These are phyloP conservation scores for Hermetia illucens DNA, from an alignment of 1,140 invertebrate genomes.

Conservation along the genomic window DNA sequence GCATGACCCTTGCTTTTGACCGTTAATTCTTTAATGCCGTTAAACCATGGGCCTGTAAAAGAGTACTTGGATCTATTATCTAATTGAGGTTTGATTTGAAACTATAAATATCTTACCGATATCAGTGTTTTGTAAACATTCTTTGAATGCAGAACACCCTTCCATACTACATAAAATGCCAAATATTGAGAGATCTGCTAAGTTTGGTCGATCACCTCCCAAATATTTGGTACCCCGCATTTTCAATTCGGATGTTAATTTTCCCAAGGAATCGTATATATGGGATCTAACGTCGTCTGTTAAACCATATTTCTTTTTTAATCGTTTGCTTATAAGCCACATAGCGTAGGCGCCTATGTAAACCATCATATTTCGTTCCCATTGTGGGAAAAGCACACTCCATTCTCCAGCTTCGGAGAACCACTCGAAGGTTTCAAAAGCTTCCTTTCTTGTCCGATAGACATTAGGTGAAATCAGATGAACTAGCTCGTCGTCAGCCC, in stretches of 20 bases:
- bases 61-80: no score
- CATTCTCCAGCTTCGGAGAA: conserved; percentile 86
- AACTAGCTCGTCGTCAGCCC: conserved; percentile 83
- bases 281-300: conserved; percentile 80
- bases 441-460: conserved; percentile 73
- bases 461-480: conserved; percentile 94
- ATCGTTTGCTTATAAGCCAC: conserved; percentile 79
- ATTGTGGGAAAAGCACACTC: conserved; percentile 73
- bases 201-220: conserved; percentile 73
- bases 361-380: conserved; percentile 78
- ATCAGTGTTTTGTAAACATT: conserved; percentile 58
- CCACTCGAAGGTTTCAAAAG: conserved; percentile 80
- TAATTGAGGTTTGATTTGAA: no score
- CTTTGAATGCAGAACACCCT: conserved; percentile 83
- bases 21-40: no score
- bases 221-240: conserved; percentile 59
- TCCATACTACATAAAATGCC: conserved; percentile 90
- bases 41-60: no score
- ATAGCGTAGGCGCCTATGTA: conserved; percentile 88
- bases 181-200: conserved; percentile 88
- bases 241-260: conserved; percentile 62
- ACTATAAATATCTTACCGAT: conserved; percentile 40
- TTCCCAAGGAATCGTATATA: conserved; percentile 75
- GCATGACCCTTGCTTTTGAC: no score
- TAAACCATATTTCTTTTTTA: conserved; percentile 77